phyloP scores from a whole-genome alignment of 2,888 invertebrate genomes.

The Thysanoteuthis rhombus region DNA sequence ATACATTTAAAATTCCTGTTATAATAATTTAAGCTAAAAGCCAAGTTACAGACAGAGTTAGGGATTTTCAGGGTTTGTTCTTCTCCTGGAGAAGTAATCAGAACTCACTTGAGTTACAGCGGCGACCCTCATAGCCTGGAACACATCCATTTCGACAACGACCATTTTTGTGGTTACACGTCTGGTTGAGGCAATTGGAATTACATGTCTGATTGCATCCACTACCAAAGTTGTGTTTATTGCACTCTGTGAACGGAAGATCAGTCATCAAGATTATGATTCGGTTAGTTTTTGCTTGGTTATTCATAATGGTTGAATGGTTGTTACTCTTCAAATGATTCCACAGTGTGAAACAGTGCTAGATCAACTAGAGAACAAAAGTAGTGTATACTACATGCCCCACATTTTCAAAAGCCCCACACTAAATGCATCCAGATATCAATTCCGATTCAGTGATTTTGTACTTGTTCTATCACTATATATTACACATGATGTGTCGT shows the following conservation, averaged over 20 bases:
- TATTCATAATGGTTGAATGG: no score
- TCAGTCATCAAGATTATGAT: background rate
- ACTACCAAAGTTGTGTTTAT: background rate
- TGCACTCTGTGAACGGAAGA: slow-evolving; percentile 20
- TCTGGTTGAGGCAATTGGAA: slow-evolving; percentile 15
- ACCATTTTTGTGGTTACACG: slow-evolving; percentile 23
- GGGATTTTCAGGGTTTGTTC: background rate
- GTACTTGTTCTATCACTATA: no score
- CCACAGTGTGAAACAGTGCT: background rate
- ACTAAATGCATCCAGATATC: no score
- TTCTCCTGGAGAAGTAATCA: background rate
- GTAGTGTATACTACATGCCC: no score
- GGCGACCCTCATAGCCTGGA: slow-evolving; percentile 12
- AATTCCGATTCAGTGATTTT: no score
- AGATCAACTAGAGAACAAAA: no score
- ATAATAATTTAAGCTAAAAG: no score
- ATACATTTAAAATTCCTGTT: no score
- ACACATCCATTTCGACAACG: slow-evolving; percentile 20
- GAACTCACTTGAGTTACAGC: slow-evolving; percentile 28
- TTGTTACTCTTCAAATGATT: background rate
- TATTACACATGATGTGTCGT: no score
- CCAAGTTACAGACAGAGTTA: background rate
- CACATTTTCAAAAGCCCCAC: no score
- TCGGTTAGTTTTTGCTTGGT: background rate
- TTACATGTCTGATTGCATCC: background rate